phyloP scores from a whole-genome alignment of 2,888 invertebrate genomes.

The Melinaea marsaeus region DNA sequence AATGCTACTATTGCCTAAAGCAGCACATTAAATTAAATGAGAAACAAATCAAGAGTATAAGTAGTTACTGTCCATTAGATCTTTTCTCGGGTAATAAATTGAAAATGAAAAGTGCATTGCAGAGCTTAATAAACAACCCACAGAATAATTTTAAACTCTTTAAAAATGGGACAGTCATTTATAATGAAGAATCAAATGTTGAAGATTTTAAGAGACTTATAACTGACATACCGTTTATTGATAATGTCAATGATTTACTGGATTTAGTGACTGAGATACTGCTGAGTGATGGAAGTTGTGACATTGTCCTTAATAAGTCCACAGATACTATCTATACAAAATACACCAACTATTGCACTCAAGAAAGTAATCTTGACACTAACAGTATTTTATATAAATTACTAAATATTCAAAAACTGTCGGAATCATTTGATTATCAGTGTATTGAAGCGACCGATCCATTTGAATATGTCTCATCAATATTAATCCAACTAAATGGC shows the following conservation, averaged over 20 bases:
- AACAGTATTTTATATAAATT: slow-evolving; percentile 49
- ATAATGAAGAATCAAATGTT: slow-evolving; percentile 44
- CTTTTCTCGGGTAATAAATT: slow-evolving; percentile 80
- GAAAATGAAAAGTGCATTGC: slow-evolving; percentile 76
- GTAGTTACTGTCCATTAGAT: slow-evolving; percentile 84
- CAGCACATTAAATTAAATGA: slow-evolving; percentile 75
- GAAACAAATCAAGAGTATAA: slow-evolving; percentile 69
- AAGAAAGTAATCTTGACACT: slow-evolving; percentile 32
- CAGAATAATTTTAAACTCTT: slow-evolving; percentile 82
- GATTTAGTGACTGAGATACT: slow-evolving; percentile 56
- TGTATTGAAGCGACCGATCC: slow-evolving; percentile 28
- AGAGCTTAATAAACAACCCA: slow-evolving; percentile 73
- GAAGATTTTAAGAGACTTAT: slow-evolving; percentile 42
- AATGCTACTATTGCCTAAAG: slow-evolving; percentile 79
- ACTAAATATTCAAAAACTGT: slow-evolving; percentile 52
- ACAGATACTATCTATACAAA: slow-evolving; percentile 14
- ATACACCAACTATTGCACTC: slow-evolving; percentile 37
- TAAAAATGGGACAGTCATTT: slow-evolving; percentile 55
- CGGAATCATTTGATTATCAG: slow-evolving; percentile 38
- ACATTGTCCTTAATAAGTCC: slow-evolving; percentile 29
- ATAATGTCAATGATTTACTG: slow-evolving; percentile 44
- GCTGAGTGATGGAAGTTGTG: slow-evolving; percentile 34
- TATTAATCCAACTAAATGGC: slow-evolving; percentile 43
- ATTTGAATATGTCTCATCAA: slow-evolving; percentile 45
- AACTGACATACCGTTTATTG: slow-evolving; percentile 40